A percentile compares a stretch with the other conserved stretches of the same genome.
phyloP scores from a whole-genome alignment of 2,888 invertebrate species.

The Sepiola atlantica region DNA sequence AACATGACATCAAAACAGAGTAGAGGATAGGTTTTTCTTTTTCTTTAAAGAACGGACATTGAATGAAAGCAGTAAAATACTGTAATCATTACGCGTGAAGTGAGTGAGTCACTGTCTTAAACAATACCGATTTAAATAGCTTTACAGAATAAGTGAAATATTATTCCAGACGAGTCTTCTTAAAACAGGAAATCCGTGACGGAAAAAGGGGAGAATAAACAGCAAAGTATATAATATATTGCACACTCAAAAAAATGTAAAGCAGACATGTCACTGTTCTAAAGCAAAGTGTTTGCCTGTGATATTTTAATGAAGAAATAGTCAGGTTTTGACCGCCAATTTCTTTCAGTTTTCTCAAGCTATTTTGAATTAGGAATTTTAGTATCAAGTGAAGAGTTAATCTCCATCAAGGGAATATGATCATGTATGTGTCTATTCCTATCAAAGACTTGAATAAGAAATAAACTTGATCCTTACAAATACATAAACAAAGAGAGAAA shows the following conservation, averaged over 20 bases:
- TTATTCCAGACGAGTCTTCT: not conserved
- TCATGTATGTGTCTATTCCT: not conserved
- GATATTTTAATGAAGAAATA: not conserved
- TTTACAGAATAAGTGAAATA: not conserved
- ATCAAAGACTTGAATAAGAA: not conserved
- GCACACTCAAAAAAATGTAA: not conserved
- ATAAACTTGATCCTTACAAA: not conserved
- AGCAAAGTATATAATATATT: not conserved
- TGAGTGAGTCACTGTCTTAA: conserved; percentile 32
- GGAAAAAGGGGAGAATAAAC: not conserved
- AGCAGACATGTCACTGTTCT: not conserved
- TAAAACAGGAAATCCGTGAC: not conserved
- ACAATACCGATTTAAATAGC: not conserved
- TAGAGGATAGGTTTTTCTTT: not conserved
- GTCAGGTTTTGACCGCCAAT: not conserved
- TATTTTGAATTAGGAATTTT: not conserved
- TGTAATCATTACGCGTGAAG: not conserved
- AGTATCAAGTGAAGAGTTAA: not conserved
- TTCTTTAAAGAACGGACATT: not conserved
- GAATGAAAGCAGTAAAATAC: not conserved
- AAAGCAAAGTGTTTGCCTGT: not conserved
- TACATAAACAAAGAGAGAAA: not conserved
- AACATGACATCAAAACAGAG: not conserved
- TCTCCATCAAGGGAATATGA: not conserved
- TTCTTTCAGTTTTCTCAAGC: not conserved